phyloP scores from a whole-genome alignment of 2,797 vertebrate genomes.

The Fratercula arctica region DNA sequence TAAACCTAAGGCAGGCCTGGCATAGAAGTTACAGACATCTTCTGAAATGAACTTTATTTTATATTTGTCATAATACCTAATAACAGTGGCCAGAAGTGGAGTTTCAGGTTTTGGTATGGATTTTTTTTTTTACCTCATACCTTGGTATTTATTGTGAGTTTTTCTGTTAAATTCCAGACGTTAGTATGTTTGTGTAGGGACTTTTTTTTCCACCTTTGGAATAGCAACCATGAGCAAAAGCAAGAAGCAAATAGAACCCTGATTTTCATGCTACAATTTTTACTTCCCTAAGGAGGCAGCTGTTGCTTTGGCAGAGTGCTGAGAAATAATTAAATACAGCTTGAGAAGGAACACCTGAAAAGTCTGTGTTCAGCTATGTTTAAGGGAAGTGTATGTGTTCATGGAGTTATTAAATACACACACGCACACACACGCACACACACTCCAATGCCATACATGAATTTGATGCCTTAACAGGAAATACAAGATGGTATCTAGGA shows the following conservation, averaged over 20 bases:
- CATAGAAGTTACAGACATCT: background rate
- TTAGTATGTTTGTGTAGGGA: background rate
- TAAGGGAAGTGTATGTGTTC: background rate
- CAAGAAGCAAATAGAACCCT: background rate
- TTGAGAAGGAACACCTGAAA: conserved; percentile 11
- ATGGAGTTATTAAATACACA: background rate
- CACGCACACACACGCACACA: too few species aligned
- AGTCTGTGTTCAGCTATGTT: background rate
- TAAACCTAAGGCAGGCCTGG: background rate
- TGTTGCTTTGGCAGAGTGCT: background rate
- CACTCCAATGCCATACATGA: background rate
- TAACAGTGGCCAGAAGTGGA: fast-evolving
- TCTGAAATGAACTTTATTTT: background rate
- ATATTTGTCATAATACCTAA: background rate
- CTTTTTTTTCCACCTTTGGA: background rate
- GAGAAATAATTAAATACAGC: background rate
- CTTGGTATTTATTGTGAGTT: background rate
- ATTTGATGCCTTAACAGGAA: background rate
- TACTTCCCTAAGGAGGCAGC: background rate
- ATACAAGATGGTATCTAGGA: background rate
- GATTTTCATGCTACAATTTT: background rate
- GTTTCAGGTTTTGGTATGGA: background rate
- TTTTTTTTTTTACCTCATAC: background rate
- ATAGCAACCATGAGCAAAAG: background rate
- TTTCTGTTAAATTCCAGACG: background rate